Evolutionary conservation across 2,888 invertebrate species (phyloP).

Genomic region (Microchrysa polita): DNA sequence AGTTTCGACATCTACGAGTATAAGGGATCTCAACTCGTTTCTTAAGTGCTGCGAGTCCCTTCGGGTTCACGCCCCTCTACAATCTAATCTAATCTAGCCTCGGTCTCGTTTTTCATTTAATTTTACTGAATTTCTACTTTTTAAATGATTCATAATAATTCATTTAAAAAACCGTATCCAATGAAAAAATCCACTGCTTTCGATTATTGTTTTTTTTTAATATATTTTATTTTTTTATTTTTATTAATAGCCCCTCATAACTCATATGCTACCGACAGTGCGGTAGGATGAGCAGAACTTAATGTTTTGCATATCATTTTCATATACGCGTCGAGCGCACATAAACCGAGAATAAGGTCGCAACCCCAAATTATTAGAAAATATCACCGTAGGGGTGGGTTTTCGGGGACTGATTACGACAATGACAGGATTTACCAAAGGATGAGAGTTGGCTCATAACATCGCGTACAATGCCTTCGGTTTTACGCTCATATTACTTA

Average conservation of each 20-base stretch:
- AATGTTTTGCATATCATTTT: slow-evolving; percentile 43
- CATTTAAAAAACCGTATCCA: too few species aligned
- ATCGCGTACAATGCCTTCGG: slow-evolving; percentile 29
- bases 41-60: too few species aligned
- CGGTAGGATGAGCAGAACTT: neutral
- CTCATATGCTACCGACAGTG: slow-evolving; percentile 4
- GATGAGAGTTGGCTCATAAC: slow-evolving; percentile 12
- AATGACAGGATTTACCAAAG: neutral
- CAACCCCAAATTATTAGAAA: slow-evolving; percentile 39
- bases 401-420: slow-evolving; percentile 31
- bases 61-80: too few species aligned
- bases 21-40: too few species aligned
- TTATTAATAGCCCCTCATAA: slow-evolving; percentile 37
- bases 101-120: too few species aligned
- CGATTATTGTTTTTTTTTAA: slow-evolving; percentile 11
- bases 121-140: too few species aligned
- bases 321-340: slow-evolving; percentile 5
- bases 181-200: too few species aligned
- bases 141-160: too few species aligned
- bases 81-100: too few species aligned
- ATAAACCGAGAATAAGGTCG: neutral
- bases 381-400: slow-evolving; percentile 40
- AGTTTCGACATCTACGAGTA: too few species aligned
- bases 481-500: neutral
- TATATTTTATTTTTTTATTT: slow-evolving; percentile 41